A percentile compares a stretch with the other conserved stretches of the same genome.
Conservation (phyloP, 2,888 invertebrate species). For the Lithosia quadra region DNA sequence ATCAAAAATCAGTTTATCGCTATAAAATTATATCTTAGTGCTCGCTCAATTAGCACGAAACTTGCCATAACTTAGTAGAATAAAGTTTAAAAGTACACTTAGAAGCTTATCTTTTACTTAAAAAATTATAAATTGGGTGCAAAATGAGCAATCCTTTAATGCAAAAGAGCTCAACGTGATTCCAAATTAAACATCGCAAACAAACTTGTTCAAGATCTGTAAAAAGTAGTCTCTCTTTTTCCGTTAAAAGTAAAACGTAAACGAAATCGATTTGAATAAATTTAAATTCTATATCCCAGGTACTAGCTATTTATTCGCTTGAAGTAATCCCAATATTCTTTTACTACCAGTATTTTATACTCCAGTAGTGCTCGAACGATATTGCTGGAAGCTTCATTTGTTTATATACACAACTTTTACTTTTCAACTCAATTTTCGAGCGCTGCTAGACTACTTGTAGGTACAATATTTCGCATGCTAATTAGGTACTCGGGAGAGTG, state of each 20-base stretch:
- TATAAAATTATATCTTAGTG: neutral
- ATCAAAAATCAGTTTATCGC: neutral
- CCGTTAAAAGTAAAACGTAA: neutral
- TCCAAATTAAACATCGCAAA: slow-evolving; percentile 6
- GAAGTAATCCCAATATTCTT: slow-evolving; percentile 33
- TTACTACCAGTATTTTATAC: slow-evolving; percentile 5
- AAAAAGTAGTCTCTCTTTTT: neutral
- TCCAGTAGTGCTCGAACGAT: slow-evolving; percentile 19
- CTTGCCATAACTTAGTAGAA: neutral
- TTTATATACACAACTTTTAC: slow-evolving; percentile 26
- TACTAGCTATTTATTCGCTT: neutral
- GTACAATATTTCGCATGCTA: neutral
- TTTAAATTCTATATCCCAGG: neutral
- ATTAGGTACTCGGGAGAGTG: neutral
- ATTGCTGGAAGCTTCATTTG: slow-evolving; percentile 28
- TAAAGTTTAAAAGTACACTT: neutral
- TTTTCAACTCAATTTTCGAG: slow-evolving; percentile 28
- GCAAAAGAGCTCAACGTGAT: neutral
- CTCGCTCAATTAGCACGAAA: neutral
- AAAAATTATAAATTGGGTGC: neutral
- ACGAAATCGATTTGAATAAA: neutral
- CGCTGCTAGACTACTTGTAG: slow-evolving; percentile 13
- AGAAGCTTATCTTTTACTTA: neutral
- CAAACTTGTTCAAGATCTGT: neutral
- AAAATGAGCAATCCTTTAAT: neutral